A percentile compares a stretch with the other conserved stretches of the same genome.
Evolutionary conservation across 2,888 invertebrate species (phyloP).

Genomic region (Stenurella melanura): DNA sequence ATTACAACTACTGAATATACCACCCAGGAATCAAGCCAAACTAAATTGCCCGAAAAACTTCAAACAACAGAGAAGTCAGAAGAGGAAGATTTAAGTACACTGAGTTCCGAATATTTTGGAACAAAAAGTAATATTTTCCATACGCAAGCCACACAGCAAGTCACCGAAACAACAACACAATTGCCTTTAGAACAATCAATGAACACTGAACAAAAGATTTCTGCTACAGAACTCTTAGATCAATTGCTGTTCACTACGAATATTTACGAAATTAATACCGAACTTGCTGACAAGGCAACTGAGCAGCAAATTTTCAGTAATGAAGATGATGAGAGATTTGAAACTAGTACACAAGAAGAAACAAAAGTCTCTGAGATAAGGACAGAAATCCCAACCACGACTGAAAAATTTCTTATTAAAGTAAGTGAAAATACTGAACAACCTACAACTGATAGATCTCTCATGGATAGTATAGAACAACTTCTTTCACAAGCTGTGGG

Average conservation of each 20-base stretch:
- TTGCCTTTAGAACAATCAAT: conserved; percentile 50
- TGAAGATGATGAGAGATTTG: conserved; percentile 42
- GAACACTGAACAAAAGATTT: conserved; percentile 50
- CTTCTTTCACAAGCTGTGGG: conserved; percentile 67
- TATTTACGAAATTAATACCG: conserved; percentile 69
- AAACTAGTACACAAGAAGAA: conserved; percentile 47
- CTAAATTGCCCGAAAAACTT: conserved; percentile 26
- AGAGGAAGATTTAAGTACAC: conserved; percentile 51
- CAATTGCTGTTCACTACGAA: conserved; percentile 67
- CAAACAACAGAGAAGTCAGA: conserved; percentile 24
- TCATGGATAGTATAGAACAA: conserved; percentile 68
- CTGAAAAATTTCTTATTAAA: conserved; percentile 46
- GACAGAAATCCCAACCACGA: conserved; percentile 27
- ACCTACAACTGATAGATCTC: conserved; percentile 62
- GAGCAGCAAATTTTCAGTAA: conserved; percentile 34
- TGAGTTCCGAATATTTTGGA: conserved; percentile 48
- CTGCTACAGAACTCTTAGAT: conserved; percentile 63
- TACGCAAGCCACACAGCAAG: background rate
- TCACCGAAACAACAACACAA: conserved; percentile 42
- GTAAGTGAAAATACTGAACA: conserved; percentile 40
- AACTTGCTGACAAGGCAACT: conserved; percentile 55
- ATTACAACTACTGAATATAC: conserved; percentile 19
- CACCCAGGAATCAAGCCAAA: conserved; percentile 23
- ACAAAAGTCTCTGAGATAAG: conserved; percentile 42
- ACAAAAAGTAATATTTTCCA: conserved; percentile 22